Conservation (phyloP, 2,113 vertebrate species). For the Cariama cristata region DNA sequence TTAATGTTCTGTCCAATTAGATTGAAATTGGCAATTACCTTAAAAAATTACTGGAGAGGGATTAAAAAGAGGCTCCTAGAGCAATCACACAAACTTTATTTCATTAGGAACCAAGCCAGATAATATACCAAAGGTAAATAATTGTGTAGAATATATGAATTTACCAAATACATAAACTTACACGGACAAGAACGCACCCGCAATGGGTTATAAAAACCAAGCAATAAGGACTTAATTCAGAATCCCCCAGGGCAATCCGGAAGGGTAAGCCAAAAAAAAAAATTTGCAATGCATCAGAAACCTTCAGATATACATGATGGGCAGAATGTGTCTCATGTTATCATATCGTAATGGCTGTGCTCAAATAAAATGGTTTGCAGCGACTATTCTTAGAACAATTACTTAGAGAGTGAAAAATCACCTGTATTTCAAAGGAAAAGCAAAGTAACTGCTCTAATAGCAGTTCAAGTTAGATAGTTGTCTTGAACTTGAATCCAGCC, state of each 20-base stretch:
- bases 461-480: background rate
- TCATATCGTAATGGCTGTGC: background rate
- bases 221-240: background rate
- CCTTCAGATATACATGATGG: background rate
- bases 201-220: background rate
- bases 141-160: background rate
- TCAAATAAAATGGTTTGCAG: background rate
- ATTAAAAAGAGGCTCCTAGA: background rate
- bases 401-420: background rate
- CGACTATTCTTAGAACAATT: background rate
- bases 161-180: background rate
- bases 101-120: background rate
- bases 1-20: background rate
- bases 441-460: background rate
- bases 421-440: background rate
- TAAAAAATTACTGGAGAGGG: background rate
- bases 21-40: background rate
- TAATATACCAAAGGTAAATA: background rate
- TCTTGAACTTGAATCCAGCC: background rate
- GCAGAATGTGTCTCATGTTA: background rate
- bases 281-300: background rate
- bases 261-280: background rate
- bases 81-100: background rate
- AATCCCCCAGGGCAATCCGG: background rate
- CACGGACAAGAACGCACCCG: background rate